Evolutionary conservation across 2,797 vertebrate species (phyloP).

Genomic region (Sandelia bainsii): DNA sequence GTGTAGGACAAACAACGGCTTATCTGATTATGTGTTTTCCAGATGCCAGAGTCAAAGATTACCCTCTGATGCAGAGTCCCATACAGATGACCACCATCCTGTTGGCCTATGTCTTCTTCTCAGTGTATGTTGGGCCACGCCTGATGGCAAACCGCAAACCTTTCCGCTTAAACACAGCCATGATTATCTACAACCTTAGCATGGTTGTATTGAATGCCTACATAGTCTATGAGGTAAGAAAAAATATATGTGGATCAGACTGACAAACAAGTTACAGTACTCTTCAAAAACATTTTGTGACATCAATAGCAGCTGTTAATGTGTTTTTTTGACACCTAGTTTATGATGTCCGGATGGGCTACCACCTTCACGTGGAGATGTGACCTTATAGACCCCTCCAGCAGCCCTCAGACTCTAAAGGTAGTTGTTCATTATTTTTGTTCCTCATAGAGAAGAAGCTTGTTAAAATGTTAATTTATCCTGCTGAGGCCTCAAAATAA

Average conservation of each 20-base stretch:
- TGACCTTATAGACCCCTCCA: constrained; percentile 90
- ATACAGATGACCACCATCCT: constrained; percentile 89
- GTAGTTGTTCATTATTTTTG: constrained; percentile 66
- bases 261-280: neutral
- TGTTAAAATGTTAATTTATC: neutral
- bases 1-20: too few species aligned
- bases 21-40: constrained; percentile 30
- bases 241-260: neutral
- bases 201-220: constrained; percentile 92
- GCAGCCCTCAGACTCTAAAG: constrained; percentile 87
- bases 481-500: neutral
- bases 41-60: constrained; percentile 90
- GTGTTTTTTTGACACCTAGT: constrained; percentile 78
- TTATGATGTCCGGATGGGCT: constrained; percentile 95
- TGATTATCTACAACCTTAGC: constrained; percentile 94
- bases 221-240: constrained; percentile 94
- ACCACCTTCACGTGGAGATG: constrained; percentile 95
- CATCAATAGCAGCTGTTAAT: constrained; percentile 6
- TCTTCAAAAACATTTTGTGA: neutral
- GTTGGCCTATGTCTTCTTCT: constrained; percentile 88
- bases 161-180: constrained; percentile 88
- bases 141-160: constrained; percentile 96
- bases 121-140: constrained; percentile 90
- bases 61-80: constrained; percentile 92
- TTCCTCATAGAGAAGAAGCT: neutral